Percentiles rank a stretch among this genome's conserved stretches.
Evolutionary conservation across 2,888 invertebrate species (phyloP).

Genomic region (Pteria penguin): DNA sequence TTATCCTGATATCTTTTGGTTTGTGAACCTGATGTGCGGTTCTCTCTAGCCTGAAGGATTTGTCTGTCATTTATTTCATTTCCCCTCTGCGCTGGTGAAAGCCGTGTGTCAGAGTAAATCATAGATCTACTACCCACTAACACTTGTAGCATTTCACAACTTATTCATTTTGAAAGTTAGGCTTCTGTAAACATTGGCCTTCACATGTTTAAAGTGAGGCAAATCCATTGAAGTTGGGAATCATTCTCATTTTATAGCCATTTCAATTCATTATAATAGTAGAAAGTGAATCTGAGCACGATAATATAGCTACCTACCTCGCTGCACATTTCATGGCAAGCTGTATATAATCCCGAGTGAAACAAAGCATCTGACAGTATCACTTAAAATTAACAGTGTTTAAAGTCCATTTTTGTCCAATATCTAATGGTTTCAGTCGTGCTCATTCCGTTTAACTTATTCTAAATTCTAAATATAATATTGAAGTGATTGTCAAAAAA

Average conservation of each 20-base stretch:
- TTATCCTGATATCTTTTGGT: background rate
- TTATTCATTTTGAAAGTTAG: slow-evolving; percentile 12
- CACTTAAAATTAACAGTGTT: no score
- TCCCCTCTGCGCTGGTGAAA: slow-evolving; percentile 7
- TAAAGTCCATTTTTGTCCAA: no score
- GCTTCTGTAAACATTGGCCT: background rate
- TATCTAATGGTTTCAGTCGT: no score
- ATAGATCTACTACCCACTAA: slow-evolving; percentile 1
- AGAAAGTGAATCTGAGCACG: background rate
- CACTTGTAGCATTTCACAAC: slow-evolving; percentile 7
- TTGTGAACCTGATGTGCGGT: background rate
- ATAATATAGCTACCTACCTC: no score
- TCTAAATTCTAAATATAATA: no score
- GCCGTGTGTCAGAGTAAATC: background rate
- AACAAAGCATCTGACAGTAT: no score
- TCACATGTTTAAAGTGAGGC: slow-evolving; percentile 8
- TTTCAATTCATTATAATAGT: background rate
- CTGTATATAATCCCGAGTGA: no score
- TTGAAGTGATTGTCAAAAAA: no score
- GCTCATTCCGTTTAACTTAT: no score
- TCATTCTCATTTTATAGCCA: background rate
- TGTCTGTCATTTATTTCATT: slow-evolving; percentile 7
- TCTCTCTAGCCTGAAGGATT: background rate
- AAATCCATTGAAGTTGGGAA: background rate
- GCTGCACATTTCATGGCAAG: no score